Evolutionary conservation across 2,113 vertebrate species (phyloP).

Genomic region (Thunnus maccoyii): DNA sequence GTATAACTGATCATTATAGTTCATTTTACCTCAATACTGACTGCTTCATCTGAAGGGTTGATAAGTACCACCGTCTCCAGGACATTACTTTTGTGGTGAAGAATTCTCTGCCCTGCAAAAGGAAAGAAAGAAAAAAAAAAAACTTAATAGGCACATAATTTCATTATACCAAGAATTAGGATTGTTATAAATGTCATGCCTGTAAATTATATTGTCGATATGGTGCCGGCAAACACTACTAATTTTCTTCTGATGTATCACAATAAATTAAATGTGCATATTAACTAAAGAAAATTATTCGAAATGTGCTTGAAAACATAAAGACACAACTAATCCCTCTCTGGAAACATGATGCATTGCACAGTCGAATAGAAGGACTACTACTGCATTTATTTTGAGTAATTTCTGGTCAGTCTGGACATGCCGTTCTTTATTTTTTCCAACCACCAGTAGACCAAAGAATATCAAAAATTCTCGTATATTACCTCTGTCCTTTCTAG

Average conservation of each 20-base stretch:
- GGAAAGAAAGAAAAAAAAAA: constrained; percentile 6
- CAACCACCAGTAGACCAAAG: neutral
- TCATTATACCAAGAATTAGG: neutral
- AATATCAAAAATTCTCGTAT: neutral
- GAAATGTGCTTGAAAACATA: neutral
- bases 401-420: neutral
- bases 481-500: neutral
- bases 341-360: neutral
- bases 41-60: constrained; percentile 97
- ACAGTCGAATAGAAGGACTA: neutral
- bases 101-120: constrained; percentile 94
- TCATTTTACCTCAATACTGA: constrained; percentile 91
- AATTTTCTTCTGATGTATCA: too few species aligned
- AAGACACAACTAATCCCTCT: neutral
- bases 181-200: neutral
- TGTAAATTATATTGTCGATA: neutral
- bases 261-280: neutral
- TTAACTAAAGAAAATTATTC: neutral
- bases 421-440: neutral
- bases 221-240: neutral
- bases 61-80: constrained; percentile 97
- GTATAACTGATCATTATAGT: neutral
- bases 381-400: too few species aligned
- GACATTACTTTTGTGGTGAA: constrained; percentile 96
- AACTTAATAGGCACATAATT: neutral